A percentile compares a stretch with the other conserved stretches of the same genome.
phyloP scores from a whole-genome alignment of 64 coral and sea anemone species.

The Montipora sp. region DNA sequence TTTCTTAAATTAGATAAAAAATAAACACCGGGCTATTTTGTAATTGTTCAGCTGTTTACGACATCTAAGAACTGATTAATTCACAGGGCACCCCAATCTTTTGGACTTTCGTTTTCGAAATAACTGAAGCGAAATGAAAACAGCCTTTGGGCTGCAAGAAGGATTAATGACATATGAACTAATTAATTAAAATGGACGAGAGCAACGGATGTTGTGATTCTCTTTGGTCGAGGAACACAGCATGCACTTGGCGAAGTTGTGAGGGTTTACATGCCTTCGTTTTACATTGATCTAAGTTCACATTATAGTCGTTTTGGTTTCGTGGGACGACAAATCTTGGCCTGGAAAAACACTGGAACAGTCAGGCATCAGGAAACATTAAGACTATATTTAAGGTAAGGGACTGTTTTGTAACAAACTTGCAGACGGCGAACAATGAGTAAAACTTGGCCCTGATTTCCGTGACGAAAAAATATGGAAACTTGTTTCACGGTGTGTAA shows the following conservation, averaged over 20 bases:
- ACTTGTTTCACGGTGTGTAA: background rate
- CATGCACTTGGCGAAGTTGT: background rate
- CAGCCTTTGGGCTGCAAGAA: background rate
- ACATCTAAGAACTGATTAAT: background rate
- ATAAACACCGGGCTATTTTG: background rate
- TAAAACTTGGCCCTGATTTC: background rate
- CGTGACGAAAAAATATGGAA: background rate
- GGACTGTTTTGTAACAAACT: background rate
- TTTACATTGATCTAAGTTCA: background rate
- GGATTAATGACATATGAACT: background rate
- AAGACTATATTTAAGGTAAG: background rate
- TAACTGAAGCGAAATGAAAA: conserved; percentile 7
- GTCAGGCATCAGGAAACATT: background rate
- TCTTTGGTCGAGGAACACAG: background rate
- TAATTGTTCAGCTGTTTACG: background rate
- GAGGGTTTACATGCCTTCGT: background rate
- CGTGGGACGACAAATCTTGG: background rate
- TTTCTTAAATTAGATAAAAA: background rate
- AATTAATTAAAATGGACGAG: background rate
- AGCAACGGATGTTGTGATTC: background rate
- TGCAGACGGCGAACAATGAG: background rate
- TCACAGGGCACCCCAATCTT: background rate
- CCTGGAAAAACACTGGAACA: background rate
- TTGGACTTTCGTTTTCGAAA: background rate
- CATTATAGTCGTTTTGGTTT: no score